phyloP scores from a whole-genome alignment of 2,888 invertebrate species.

The Sipha maydis region DNA sequence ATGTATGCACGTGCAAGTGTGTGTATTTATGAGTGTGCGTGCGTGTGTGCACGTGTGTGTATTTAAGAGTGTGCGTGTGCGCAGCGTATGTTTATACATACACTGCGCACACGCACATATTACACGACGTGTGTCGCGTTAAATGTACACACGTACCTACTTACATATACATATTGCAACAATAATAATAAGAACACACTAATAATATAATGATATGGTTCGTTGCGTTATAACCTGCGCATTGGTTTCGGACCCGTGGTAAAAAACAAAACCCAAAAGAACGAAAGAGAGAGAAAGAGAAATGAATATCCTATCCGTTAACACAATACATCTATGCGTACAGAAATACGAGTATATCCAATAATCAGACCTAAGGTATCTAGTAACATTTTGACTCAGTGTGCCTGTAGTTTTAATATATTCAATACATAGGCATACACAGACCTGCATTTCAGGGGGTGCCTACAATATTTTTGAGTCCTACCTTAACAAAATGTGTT shows the following conservation, averaged over 20 bases:
- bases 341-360: not conserved
- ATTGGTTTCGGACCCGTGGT: constrained; percentile 35
- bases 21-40: not conserved
- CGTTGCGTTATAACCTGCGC: constrained; percentile 56
- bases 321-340: too few relatives aligned
- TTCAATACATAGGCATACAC: too few relatives aligned
- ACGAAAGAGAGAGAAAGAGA: not conserved
- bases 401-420: not conserved
- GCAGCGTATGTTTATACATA: not conserved
- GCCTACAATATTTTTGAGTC: too few relatives aligned
- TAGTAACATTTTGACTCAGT: not conserved
- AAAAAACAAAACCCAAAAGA: not conserved
- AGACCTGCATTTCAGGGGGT: too few relatives aligned
- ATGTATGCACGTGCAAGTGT: not conserved
- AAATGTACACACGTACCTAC: constrained; percentile 12
- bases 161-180: constrained; percentile 8
- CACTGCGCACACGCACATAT: constrained; percentile 28
- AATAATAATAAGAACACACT: constrained; percentile 21
- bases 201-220: constrained; percentile 52
- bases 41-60: not conserved
- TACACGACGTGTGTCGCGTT: constrained; percentile 24
- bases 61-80: not conserved
- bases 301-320: not conserved
- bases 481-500: too few relatives aligned
- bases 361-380: not conserved